Evolutionary conservation across 2,888 invertebrate genomes (phyloP), one percentile per base, ranked within the genome.

Genomic region (Adelphocoris suturalis): DNA sequence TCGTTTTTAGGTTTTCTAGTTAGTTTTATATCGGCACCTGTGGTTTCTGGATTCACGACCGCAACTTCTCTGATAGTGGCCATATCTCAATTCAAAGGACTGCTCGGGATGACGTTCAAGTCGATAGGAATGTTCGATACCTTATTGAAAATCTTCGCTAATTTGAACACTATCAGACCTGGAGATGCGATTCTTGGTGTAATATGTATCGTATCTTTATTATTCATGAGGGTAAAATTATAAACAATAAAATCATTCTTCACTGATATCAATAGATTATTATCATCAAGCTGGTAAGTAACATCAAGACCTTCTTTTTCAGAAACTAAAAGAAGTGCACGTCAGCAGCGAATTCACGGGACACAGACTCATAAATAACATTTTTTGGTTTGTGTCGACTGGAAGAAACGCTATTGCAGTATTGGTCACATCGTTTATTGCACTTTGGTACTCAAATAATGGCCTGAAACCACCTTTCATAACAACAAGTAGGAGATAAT

Each of bases 41-140:
- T 97, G 86, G 96, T 96, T 23, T 96, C 96, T 91, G 97, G 97
- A 0, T 98, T 98, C 93, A 97, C 97, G 75, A 96, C 97, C 0
- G 97, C 97, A 13, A 97, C 97, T 27, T 96, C 97, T 0, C 93
- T 97, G 14, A 96, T 97, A 92, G 97, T 98, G 92, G 95, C 96
- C 68, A 94, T 95, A 55, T 95, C 96, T 9, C 97, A 98, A 93
- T 92, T 97, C 16, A 97, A 96, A 93, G 96, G 95, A 86, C 94
- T 97, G 82, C 93, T 97, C 47, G 97, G 97, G 12, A 94, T 97
- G 52, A 90, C 90, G 11, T 95, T 96, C 93, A 94, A 95, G 89
- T 96, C 96, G 2, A 95, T 96, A 92, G 95, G 96, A n/a, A 95
- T 96, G 89, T 92, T 95, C 1, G 96, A 95, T 90, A 96, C 96